Base-by-base conservation (phyloP, 2,797 vertebrate genomes). In the Hypotaenidia philippensis region DNA sequence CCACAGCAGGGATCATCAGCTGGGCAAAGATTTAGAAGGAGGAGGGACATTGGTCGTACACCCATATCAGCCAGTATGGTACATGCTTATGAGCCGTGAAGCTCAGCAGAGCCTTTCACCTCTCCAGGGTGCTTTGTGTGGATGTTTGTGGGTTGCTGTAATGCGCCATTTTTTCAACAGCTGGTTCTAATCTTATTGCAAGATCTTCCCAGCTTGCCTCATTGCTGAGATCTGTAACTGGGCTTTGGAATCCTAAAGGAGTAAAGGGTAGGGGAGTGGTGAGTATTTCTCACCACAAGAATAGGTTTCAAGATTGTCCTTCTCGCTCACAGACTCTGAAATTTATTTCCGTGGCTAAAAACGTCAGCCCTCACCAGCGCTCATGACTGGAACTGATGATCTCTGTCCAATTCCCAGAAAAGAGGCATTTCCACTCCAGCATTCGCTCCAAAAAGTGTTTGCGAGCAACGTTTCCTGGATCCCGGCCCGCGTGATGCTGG, bases 191-290 rank as follows among this genome's bases (percentile, higher is more conserved):
- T 90, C 57, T 71, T 64, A 32, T 2, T 87, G 59, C 70, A 79
- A 69, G 83, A 69, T 78, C 64, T 86, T 70, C 65, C 47, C 13
- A 65, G 36, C 53, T 57, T 69, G 34, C 31, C 90, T 72, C 55
- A 22, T 13, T 61, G 59, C 6, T 5, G 65, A 80, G 63, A 85
- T 87, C 95, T 96, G 87, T 79, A 86, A 89, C 68, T 50, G 71
- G 10, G 34, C 44, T 90, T 78, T 45, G 41, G 72, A 87, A 72
- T 76, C 59, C 49, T n/a, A 44, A 74, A 76, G 29, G 32, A 82
- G n/a, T 31, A 50, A 92, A 57, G 11, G n/a, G 40, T 49, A 45
- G 21, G 66, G 38, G 47, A 55, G 19, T 20, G 20, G 50, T 87
- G 26, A 68, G 6, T 63, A 45, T 64, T 74, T 85, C 60, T 94